Percentiles rank a stretch among this genome's conserved stretches.
Evolutionary conservation across 2,113 vertebrate genomes (phyloP).

Genomic region (Paracanthobrama guichenoti): DNA sequence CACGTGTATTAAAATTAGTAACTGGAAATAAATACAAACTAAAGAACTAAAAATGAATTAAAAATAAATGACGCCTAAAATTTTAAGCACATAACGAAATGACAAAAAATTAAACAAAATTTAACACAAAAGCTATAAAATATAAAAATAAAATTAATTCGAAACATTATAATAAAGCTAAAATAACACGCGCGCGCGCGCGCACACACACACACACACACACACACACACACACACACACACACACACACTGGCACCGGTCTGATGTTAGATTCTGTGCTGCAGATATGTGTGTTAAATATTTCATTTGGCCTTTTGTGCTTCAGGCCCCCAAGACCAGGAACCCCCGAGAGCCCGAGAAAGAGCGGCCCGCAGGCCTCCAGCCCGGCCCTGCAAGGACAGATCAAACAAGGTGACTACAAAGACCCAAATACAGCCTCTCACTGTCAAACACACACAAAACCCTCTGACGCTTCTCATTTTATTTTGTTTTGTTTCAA

Average conservation of each 20-base stretch:
- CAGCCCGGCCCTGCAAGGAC: slow-evolving; percentile 85
- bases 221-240: not conserved
- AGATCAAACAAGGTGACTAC: slow-evolving; percentile 98
- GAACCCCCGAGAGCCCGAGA: slow-evolving; percentile 86
- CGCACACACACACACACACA: too few relatives aligned
- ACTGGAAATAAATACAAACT: too few relatives aligned
- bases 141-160: too few relatives aligned
- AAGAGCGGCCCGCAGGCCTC: slow-evolving; percentile 77
- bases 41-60: too few relatives aligned
- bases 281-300: slow-evolving; percentile 60
- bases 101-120: too few relatives aligned
- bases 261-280: slow-evolving; percentile 36
- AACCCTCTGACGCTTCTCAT: slow-evolving; percentile 9
- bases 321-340: slow-evolving; percentile 89
- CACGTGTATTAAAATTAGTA: too few relatives aligned
- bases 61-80: too few relatives aligned
- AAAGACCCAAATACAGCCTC: slow-evolving; percentile 55
- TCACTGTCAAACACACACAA: not conserved
- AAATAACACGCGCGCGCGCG: too few relatives aligned
- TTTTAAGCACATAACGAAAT: too few relatives aligned
- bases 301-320: slow-evolving; percentile 74
- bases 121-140: too few relatives aligned
- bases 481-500: too few relatives aligned
- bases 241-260: not conserved
- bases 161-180: too few relatives aligned